These are phyloP conservation scores for Drosophila orosa DNA, from an alignment of 1,140 invertebrate species.

Conservation along the genomic window DNA sequence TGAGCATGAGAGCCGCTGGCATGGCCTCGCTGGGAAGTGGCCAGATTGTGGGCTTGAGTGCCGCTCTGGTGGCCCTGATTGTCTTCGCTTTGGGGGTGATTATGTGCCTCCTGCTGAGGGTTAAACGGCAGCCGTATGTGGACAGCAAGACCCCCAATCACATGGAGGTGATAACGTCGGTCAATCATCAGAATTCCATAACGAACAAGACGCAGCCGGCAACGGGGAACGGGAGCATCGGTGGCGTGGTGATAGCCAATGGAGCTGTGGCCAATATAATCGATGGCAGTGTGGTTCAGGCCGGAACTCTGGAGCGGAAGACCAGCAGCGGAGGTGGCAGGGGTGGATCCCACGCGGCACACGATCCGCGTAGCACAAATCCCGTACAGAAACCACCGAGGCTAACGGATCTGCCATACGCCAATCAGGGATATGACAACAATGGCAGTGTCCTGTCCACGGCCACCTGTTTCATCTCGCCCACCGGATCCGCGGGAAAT, in stretches of 20 bases:
- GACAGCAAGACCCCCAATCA: conserved; percentile 91
- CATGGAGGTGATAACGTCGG: conserved; percentile 88
- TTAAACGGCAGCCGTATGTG: conserved; percentile 88
- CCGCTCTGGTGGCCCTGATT: conserved; percentile 91
- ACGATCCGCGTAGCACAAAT: conserved; percentile 87
- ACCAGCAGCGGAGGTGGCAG: conserved; percentile 27
- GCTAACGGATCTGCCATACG: conserved; percentile 87
- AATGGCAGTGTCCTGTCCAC: conserved; percentile 87
- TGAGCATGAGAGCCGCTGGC: conserved; percentile 90
- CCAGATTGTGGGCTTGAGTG: conserved; percentile 93
- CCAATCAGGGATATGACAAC: conserved; percentile 87
- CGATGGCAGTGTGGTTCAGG: conserved; percentile 38
- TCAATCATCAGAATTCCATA: conserved; percentile 85
- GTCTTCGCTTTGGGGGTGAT: conserved; percentile 90
- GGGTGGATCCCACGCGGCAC: conserved; percentile 4
- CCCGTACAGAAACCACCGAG: conserved; percentile 89
- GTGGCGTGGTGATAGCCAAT: conserved; percentile 82
- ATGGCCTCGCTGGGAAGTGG: conserved; percentile 92
- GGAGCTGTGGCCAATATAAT: conserved; percentile 74
- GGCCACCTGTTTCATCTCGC: conserved; percentile 88
- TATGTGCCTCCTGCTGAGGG: conserved; percentile 89
- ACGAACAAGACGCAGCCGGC: conserved; percentile 84
- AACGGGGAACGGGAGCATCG: conserved; percentile 85
- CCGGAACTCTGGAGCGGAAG: conserved; percentile 71
- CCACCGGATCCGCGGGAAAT: conserved; percentile 86